Evolutionary conservation across 2,888 invertebrate species (phyloP).

Genomic region (Scaptomyza flava): DNA sequence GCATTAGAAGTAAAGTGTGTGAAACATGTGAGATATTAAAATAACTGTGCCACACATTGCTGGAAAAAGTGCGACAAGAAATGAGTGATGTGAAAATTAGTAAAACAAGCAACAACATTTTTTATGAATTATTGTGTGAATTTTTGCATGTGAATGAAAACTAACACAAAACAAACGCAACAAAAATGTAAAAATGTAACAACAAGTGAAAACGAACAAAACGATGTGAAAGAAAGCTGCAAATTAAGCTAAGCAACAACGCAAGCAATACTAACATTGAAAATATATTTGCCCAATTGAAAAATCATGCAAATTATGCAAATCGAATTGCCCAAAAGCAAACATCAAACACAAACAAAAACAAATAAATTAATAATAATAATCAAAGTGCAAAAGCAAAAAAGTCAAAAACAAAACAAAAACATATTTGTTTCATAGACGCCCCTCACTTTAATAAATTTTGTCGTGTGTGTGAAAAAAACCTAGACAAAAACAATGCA

Average conservation of each 20-base stretch:
- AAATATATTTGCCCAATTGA: conserved; percentile 12
- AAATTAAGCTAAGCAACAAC: conserved; percentile 17
- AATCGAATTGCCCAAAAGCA: conserved; percentile 29
- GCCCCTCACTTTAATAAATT: neutral
- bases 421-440: neutral
- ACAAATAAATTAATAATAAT: conserved; percentile 14
- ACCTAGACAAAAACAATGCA: conserved; percentile 39
- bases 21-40: conserved; percentile 18
- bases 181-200: conserved; percentile 13
- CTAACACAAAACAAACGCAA: conserved; percentile 12
- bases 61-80: conserved; percentile 44
- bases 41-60: conserved; percentile 66
- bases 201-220: conserved; percentile 50
- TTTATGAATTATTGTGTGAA: conserved; percentile 74
- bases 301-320: conserved; percentile 36
- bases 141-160: conserved; percentile 77
- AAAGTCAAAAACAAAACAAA: too few species aligned
- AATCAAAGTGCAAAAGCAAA: neutral
- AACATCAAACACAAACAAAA: neutral
- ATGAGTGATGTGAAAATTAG: conserved; percentile 58
- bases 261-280: conserved; percentile 10
- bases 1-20: neutral
- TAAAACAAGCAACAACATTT: conserved; percentile 63
- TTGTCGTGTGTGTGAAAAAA: conserved; percentile 33
- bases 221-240: conserved; percentile 45